A percentile compares a stretch with the other conserved stretches of the same genome.
phyloP scores from a whole-genome alignment of 2,888 invertebrate genomes.

The Megaustenia siamemsis region DNA sequence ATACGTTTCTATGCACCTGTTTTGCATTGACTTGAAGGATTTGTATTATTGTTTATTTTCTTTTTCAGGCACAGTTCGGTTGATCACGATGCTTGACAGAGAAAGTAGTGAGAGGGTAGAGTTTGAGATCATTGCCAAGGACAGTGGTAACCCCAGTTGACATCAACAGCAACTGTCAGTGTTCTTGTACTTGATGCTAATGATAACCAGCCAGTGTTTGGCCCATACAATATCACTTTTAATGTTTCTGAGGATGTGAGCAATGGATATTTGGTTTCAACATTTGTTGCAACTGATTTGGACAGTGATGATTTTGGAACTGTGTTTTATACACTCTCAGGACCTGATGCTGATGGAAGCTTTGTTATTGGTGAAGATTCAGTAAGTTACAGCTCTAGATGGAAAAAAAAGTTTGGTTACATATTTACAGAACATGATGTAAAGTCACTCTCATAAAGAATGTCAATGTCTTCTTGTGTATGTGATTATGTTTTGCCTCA shows the following conservation, averaged over 20 bases:
- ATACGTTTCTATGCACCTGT: no score
- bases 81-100: conserved; percentile 84
- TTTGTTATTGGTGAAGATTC: conserved; percentile 85
- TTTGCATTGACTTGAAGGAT: neutral
- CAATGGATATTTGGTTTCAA: conserved; percentile 81
- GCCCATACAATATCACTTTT: conserved; percentile 58
- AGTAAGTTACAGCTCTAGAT: conserved; percentile 62
- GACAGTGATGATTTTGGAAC: conserved; percentile 83
- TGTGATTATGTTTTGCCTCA: no score
- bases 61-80: conserved; percentile 65
- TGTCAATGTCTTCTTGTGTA: no score
- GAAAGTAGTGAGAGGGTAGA: conserved; percentile 61
- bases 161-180: conserved; percentile 83
- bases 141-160: conserved; percentile 66
- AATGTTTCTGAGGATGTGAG: conserved; percentile 66
- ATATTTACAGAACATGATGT: no score
- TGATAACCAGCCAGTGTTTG: conserved; percentile 88
- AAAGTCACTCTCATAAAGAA: no score
- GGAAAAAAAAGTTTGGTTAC: no score
- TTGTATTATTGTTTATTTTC: no score
- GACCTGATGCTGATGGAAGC: conserved; percentile 85
- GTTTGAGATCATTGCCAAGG: conserved; percentile 70
- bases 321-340: conserved; percentile 86
- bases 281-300: conserved; percentile 86
- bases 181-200: conserved; percentile 88